Conservation (phyloP, 2,888 invertebrate genomes). For the Stictocephala bisonia region DNA sequence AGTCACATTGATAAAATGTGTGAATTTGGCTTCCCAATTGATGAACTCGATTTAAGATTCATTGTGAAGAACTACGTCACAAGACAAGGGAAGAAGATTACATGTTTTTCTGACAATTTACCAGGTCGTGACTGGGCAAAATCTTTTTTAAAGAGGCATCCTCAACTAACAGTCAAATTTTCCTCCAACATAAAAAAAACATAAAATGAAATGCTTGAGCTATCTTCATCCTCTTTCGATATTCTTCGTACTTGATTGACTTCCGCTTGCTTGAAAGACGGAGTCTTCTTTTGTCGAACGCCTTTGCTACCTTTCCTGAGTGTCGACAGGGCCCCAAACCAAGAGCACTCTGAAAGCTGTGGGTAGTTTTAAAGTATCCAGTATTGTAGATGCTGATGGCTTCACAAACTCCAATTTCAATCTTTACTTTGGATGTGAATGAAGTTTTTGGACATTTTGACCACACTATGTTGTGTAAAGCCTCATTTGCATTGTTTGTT, state of each 20-base stretch:
- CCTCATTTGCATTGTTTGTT: conserved; percentile 10
- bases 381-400: conserved; percentile 20
- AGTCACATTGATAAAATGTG: too few relatives aligned
- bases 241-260: conserved; percentile 10
- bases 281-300: conserved; percentile 2
- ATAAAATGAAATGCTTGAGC: too few relatives aligned
- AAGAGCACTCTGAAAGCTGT: background rate
- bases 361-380: background rate
- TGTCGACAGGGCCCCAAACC: background rate
- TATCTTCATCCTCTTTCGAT: background rate
- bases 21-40: too few relatives aligned
- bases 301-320: background rate
- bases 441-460: conserved; percentile 10
- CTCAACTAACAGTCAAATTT: too few relatives aligned
- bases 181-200: too few relatives aligned
- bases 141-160: too few relatives aligned
- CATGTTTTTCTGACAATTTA: too few relatives aligned
- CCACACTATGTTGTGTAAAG: background rate
- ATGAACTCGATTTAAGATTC: too few relatives aligned
- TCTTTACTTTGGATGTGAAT: background rate
- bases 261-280: background rate
- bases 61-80: too few relatives aligned
- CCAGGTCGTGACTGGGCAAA: too few relatives aligned
- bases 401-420: conserved; percentile 10
- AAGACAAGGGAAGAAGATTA: too few relatives aligned